phyloP scores from a whole-genome alignment of 1,140 invertebrate species.

The Halictus rubicundus region DNA sequence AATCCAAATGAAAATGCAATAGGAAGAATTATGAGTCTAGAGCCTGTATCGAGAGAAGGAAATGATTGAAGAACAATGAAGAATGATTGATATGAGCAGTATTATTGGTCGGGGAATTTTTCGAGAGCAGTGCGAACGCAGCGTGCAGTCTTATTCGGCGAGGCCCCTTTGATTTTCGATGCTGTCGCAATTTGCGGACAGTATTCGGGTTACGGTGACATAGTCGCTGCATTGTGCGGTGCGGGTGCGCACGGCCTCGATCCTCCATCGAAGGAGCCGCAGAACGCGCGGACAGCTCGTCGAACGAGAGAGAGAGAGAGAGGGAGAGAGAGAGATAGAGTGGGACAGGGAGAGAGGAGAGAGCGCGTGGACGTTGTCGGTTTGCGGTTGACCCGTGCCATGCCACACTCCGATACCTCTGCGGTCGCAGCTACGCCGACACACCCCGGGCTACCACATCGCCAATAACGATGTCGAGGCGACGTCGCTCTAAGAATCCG shows the following conservation, averaged over 20 bases:
- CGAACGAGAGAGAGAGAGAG: background rate
- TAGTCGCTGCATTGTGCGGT: constrained; percentile 28
- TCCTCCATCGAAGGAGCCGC: constrained; percentile 27
- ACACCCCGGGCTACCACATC: constrained; percentile 53
- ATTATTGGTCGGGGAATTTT: too few relatives aligned
- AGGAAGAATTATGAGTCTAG: too few relatives aligned
- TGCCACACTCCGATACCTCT: constrained; percentile 70
- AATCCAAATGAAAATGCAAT: too few relatives aligned
- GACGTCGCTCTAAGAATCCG: constrained; percentile 50
- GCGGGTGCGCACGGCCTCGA: constrained; percentile 17
- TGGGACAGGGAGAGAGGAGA: constrained; percentile 38
- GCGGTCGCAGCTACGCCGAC: constrained; percentile 68
- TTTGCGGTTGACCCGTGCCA: constrained; percentile 74
- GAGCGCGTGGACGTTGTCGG: constrained; percentile 72
- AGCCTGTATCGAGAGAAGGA: too few relatives aligned
- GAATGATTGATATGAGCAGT: too few relatives aligned
- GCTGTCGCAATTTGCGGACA: constrained; percentile 21
- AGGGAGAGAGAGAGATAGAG: constrained; percentile 19
- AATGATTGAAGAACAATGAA: too few relatives aligned
- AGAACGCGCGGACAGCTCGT: constrained; percentile 16
- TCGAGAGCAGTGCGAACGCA: background rate
- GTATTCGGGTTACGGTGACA: constrained; percentile 51
- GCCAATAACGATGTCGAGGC: constrained; percentile 53
- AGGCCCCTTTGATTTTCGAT: constrained; percentile 38
- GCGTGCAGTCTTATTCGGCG: constrained; percentile 39